Conservation (phyloP, 2,113 vertebrate genomes). For the Peromyscus leucopus region DNA sequence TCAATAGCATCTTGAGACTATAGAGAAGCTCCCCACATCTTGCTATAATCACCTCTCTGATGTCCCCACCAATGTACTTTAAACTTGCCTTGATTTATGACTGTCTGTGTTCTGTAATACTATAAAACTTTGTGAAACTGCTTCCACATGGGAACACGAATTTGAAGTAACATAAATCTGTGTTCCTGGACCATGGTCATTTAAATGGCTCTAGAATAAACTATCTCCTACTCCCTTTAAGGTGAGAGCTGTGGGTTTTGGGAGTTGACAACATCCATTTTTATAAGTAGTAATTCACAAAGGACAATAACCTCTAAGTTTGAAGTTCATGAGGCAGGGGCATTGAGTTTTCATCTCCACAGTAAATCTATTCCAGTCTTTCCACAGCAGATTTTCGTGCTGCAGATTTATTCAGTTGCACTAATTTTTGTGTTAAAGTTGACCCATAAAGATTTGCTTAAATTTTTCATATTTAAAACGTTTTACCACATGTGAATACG, state of each 20-base stretch:
- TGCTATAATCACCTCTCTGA: not conserved
- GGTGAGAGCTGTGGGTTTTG: not conserved
- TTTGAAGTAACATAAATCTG: not conserved
- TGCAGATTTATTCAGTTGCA: no score
- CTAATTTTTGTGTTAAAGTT: not conserved
- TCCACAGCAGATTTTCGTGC: not conserved
- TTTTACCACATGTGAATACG: not conserved
- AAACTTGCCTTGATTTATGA: not conserved
- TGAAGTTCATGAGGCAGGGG: not conserved
- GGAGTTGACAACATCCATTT: not conserved
- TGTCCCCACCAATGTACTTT: not conserved
- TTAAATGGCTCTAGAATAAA: not conserved
- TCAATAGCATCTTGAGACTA: not conserved
- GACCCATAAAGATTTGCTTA: not conserved
- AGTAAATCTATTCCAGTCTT: fast-evolving
- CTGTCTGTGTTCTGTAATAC: not conserved
- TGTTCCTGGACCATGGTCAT: not conserved
- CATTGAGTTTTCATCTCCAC: not conserved
- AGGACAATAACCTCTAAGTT: not conserved
- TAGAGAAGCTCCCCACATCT: no score
- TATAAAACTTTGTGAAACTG: not conserved
- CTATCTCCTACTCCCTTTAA: no score
- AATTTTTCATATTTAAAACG: not conserved
- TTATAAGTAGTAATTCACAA: not conserved
- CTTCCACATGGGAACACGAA: not conserved